Evolutionary conservation across 2,888 invertebrate genomes (phyloP), one percentile per base, ranked within the genome.

Genomic region (Sicus ferrugineus): DNA sequence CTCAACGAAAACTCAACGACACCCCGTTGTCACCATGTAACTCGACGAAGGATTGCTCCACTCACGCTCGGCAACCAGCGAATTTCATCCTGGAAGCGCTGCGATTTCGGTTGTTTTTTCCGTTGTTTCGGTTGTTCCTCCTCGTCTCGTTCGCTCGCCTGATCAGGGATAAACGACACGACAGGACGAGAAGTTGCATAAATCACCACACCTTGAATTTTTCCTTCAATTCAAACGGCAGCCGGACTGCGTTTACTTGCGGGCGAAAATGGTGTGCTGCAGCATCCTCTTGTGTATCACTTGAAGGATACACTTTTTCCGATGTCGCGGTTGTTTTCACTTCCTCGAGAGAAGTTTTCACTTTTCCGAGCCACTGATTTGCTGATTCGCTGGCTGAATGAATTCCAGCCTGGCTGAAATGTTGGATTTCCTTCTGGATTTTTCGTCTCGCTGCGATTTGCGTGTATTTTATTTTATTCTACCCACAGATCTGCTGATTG

Each of bases 171-270:
- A n/a, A n/a, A n/a, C n/a, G n/a, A 65, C 61, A 69, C 52, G 63
- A 73, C 52, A 70, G 67, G 48, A 63, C 66, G 69, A 70, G 70
- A 71, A 71, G 79, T 81, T 81, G 81, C 81, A 82, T 81, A 81
- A 82, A 81, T 81, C 80, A 82, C 83, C 82, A 82, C 82, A 80
- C 82, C 82, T 82, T 82, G 82, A 82, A 80, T 81, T 82, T 42
- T 38, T 56, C 23, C 42, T 16, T n/a, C n/a, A n/a, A n/a, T n/a
- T n/a, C n/a, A n/a, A n/a, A n/a, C n/a, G n/a, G n/a, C n/a, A n/a
- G n/a, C n/a, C n/a, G n/a, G n/a, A n/a, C n/a, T n/a, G n/a, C n/a
- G n/a, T n/a, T n/a, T n/a, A n/a, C n/a, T n/a, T n/a, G n/a, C n/a
- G n/a, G n/a, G n/a, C n/a, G n/a, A n/a, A n/a, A n/a, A n/a, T n/a